Base-by-base conservation (phyloP, 2,888 invertebrate genomes). In the Nemoura dubitans region DNA sequence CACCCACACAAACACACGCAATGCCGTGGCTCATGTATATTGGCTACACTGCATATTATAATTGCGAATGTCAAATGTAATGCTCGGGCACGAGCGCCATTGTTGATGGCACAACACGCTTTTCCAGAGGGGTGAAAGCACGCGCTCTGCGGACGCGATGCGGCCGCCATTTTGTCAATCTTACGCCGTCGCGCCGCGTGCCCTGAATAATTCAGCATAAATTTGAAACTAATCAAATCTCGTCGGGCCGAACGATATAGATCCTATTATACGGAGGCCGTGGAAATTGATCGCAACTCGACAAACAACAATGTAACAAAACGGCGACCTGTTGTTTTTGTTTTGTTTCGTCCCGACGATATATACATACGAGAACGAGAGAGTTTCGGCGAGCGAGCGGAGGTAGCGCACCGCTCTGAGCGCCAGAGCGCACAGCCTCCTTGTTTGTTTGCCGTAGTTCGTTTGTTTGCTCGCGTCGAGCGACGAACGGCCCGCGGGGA, bases 121-220 rank as follows among this genome's bases (percentile, higher is more conserved):
- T 36, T 36, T 10, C 36, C 36, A 36, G 10, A 10, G 36, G 36
- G 36, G 59, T 21, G 59, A 59, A 59, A 59, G 59, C 16, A 59
- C 59, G 59, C 59, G 36, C 59, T 1, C 2, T 1, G 59, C 21
- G 59, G n/a, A n/a, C n/a, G n/a, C n/a, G n/a, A n/a, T n/a, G n/a
- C n/a, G n/a, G n/a, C n/a, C 59, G 59, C 59, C 59, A 59, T 59
- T 59, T 59, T 59, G 59, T 59, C 59, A 59, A 59, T 59, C 59
- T 59, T 59, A 59, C 14, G 2, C 59, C 16, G 59, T 1, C 59
- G 36, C 59, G 21, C 59, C 16, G 59, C 21, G 16, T n/a, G 59
- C 59, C 2, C 14, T 59, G 59, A 59, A 59, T 59, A 59, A 59
- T 59, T 59, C 59, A 59, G 16, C 59, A 59, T 59, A 59, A 7